phyloP scores from a whole-genome alignment of 2,888 invertebrate species.

The Athalia circularis region DNA sequence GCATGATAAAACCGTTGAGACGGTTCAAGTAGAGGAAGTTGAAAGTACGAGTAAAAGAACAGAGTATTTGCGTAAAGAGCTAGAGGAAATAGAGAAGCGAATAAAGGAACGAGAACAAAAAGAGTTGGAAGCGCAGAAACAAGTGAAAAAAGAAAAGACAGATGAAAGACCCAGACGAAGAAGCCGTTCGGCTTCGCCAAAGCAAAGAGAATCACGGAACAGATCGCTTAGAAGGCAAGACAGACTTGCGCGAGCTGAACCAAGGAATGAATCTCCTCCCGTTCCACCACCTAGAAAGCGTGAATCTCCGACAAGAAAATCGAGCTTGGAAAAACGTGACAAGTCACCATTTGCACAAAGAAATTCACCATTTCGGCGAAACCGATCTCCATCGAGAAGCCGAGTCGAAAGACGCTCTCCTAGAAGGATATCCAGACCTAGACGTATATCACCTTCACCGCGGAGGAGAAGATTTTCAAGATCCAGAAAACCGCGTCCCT shows the following conservation, averaged over 20 bases:
- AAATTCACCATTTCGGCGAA: slow-evolving; percentile 45
- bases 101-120: slow-evolving; percentile 49
- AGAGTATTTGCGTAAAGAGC: slow-evolving; percentile 51
- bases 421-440: slow-evolving; percentile 63
- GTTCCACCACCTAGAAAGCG: slow-evolving; percentile 47
- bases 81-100: slow-evolving; percentile 58
- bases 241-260: slow-evolving; percentile 42
- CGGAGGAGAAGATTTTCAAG: slow-evolving; percentile 61
- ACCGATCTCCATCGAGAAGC: slow-evolving; percentile 54
- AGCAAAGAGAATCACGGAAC: slow-evolving; percentile 62
- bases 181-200: slow-evolving; percentile 61
- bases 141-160: slow-evolving; percentile 54
- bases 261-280: slow-evolving; percentile 51
- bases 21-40: slow-evolving; percentile 49
- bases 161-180: slow-evolving; percentile 58
- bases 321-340: slow-evolving; percentile 45
- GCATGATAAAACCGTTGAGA: slow-evolving; percentile 60
- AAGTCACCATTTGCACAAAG: slow-evolving; percentile 43
- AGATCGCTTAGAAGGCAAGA: slow-evolving; percentile 64
- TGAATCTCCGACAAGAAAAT: slow-evolving; percentile 52
- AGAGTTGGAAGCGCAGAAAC: slow-evolving; percentile 48
- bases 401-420: slow-evolving; percentile 61
- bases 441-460: slow-evolving; percentile 63
- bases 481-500: slow-evolving; percentile 65
- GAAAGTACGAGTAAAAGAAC: slow-evolving; percentile 52